A percentile compares a stretch with the other conserved stretches of the same genome.
Conservation (phyloP, 1,140 invertebrate species). For the Zaprionus taronus region DNA sequence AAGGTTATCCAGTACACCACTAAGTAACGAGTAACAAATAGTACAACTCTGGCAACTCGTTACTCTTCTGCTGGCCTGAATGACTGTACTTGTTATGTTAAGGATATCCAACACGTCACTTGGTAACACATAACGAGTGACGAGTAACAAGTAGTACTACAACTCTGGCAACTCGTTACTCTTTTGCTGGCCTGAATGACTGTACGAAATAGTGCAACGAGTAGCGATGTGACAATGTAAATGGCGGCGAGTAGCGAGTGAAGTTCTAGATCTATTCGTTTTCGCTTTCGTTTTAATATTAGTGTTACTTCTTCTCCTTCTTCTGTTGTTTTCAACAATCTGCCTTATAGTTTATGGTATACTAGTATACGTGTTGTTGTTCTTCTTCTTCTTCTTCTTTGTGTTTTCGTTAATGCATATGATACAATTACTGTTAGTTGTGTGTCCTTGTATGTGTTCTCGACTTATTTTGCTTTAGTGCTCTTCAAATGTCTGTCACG, state of each 20-base stretch:
- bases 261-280: constrained; percentile 18
- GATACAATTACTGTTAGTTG: constrained; percentile 31
- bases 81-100: not conserved
- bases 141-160: not conserved
- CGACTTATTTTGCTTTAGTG: constrained; percentile 29
- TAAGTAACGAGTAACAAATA: not conserved
- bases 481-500: constrained; percentile 55
- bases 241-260: constrained; percentile 3
- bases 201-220: not conserved
- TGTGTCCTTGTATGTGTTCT: not conserved
- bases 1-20: too few relatives aligned
- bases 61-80: not conserved
- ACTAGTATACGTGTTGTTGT: constrained; percentile 38
- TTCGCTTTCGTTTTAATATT: not conserved
- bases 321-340: constrained; percentile 18
- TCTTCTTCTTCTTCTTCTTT: constrained; percentile 9
- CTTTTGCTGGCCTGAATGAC: not conserved
- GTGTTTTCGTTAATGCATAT: constrained; percentile 33
- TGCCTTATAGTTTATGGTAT: constrained; percentile 5
- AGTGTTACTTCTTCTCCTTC: constrained; percentile 24
- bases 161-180: not conserved
- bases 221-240: not conserved
- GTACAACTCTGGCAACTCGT: not conserved
- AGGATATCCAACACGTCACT: too few relatives aligned
- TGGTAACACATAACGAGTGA: too few relatives aligned